A percentile compares a stretch with the other conserved stretches of the same genome.
Evolutionary conservation across 2,888 invertebrate species (phyloP).

Genomic region (Dichetophora obliterata): DNA sequence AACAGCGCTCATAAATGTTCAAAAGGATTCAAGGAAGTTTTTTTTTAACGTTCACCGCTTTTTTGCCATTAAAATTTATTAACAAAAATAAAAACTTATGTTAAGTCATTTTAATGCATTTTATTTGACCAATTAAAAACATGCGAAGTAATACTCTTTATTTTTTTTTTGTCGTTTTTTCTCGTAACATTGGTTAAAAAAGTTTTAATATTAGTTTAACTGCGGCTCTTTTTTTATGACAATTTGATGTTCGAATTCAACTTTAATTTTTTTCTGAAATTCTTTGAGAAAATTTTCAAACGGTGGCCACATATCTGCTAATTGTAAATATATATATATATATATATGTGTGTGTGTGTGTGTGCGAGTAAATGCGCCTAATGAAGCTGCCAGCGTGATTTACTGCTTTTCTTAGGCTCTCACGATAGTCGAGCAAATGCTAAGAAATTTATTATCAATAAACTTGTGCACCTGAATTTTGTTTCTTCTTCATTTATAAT

Average conservation of each 20-base stretch:
- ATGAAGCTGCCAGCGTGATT: slow-evolving; percentile 5
- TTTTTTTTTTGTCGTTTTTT: too few relatives aligned
- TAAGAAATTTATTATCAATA: too few relatives aligned
- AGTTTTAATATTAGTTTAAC: too few relatives aligned
- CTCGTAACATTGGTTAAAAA: too few relatives aligned
- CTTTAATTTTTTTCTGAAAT: not conserved
- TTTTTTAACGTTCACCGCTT: not conserved
- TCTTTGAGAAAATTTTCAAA: not conserved
- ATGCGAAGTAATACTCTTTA: too few relatives aligned
- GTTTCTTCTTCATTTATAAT: too few relatives aligned
- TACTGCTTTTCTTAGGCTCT: not conserved
- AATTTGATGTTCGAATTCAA: not conserved
- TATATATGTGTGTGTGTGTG: too few relatives aligned
- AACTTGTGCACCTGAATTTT: too few relatives aligned
- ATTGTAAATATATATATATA: not conserved
- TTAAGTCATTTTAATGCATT: not conserved
- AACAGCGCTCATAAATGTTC: not conserved
- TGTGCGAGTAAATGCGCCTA: not conserved
- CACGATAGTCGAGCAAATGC: too few relatives aligned
- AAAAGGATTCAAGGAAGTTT: slow-evolving; percentile 8
- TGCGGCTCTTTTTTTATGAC: not conserved
- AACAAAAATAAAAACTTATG: not conserved
- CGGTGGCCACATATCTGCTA: not conserved
- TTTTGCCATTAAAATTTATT: not conserved
- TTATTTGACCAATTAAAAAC: not conserved